Percentiles rank a stretch among this genome's conserved stretches.
phyloP scores from a whole-genome alignment of 64 coral and sea anemone species.

The Porites lutea region DNA sequence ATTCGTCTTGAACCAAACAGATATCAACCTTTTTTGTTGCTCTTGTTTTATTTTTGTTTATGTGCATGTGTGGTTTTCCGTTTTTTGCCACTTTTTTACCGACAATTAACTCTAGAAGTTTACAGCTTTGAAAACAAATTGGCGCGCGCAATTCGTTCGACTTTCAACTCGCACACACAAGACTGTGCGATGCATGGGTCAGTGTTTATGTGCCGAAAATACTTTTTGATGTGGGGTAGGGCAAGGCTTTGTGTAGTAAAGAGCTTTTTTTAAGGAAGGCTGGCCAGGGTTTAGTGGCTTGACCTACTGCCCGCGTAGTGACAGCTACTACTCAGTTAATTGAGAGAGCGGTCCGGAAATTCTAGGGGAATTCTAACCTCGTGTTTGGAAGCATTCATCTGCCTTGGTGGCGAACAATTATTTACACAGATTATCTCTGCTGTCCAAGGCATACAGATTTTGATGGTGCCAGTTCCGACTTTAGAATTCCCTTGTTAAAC shows the following conservation, averaged over 20 bases:
- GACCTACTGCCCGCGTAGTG: background rate
- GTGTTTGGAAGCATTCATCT: background rate
- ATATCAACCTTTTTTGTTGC: too few relatives aligned
- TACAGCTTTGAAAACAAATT: too few relatives aligned
- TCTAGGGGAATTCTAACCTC: slow-evolving; percentile 21
- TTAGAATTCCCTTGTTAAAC: background rate
- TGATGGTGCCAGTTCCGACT: background rate
- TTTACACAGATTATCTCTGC: background rate
- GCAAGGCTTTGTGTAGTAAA: background rate
- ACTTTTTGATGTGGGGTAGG: background rate
- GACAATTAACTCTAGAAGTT: too few relatives aligned
- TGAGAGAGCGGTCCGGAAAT: background rate
- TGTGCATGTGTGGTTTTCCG: too few relatives aligned
- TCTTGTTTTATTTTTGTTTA: too few relatives aligned
- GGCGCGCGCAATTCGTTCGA: too few relatives aligned
- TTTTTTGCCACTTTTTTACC: too few relatives aligned
- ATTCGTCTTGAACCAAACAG: background rate
- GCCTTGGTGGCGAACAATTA: slow-evolving; percentile 7
- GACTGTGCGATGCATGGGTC: too few relatives aligned
- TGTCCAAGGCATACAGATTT: background rate
- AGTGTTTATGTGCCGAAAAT: background rate
- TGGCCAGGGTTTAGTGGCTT: background rate
- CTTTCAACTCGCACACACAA: too few relatives aligned
- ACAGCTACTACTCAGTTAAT: background rate
- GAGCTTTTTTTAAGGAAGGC: too few relatives aligned